Evolutionary conservation across 2,113 vertebrate species (phyloP), one percentile per base, ranked within the genome.

Genomic region (Indicator maculatus): DNA sequence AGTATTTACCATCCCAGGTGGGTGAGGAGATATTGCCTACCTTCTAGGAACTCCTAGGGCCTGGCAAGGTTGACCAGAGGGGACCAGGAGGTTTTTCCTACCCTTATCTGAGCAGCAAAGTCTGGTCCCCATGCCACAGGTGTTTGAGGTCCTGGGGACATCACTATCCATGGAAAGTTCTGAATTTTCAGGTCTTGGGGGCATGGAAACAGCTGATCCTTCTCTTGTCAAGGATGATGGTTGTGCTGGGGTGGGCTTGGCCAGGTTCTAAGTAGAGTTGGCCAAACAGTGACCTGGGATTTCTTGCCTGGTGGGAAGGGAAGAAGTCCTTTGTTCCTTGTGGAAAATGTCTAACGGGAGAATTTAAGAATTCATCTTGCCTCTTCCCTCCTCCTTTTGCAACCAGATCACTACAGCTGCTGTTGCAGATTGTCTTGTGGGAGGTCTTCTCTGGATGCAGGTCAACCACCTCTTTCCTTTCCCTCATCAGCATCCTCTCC

Each of bases 1-100:
- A 97, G 96, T 96, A 97, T 97, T 97, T 95, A 96, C 91, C 3
- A 4, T 38, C 75, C 75, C 45, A 73, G 76, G 59, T 1, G 58
- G 66, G 61, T 33, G 90, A 65, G 72, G 73, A 76, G 91, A 79
- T 76, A 93, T 83, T 78, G 72, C 73, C 75, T 45, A 67, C 55
- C 73, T 93, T 93, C 79, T 41, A 96, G 90, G 93, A 97, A 96
- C 96, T 96, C 88, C 91, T 55, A 14, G 11, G 65, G 64, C 30
- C 47, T 24, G 41, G 24, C 28, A 58, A 16, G 21, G 44, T 3
- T 66, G 83, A n/a, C 41, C 86, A 47, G 80, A 27, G 70, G 69
- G 70, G 84, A 92, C 26, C 9, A 21, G 71, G 45, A 20, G 20
- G 14, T 86, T 50, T 72, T 24, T 65, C 55, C 58, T 71, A 70